Base-by-base conservation (phyloP, 2,113 vertebrate species). In the Oxyruncus cristatus region DNA sequence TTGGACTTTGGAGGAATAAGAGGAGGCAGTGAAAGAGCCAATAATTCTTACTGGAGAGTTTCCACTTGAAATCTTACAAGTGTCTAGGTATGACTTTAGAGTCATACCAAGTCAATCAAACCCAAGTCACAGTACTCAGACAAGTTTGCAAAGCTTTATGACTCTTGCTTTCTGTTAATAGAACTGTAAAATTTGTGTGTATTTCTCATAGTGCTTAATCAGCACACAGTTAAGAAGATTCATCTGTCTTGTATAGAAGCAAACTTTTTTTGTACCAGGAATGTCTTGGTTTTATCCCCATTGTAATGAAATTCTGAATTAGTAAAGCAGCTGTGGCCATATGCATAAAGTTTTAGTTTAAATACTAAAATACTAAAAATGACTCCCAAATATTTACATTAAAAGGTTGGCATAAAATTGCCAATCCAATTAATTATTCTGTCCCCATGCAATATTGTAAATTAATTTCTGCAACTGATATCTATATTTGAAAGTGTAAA, bases 171-270 rank as follows among this genome's bases (percentile, higher is more conserved):
- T 79, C 58, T 58, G 8, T 47, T 72, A 89, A 68, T 0, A 53
- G 20, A 83, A 47, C 5, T 56, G 14, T 7, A 67, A 78, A 67
- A 70, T 20, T 8, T 32, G 0, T 3, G 0, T 4, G 0, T 5
- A 46, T 86, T 74, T 63, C 7, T 78, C 19, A 35, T 15, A n/a
- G 14, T 47, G 14, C 14, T 87, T 52, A 55, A 65, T 55, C 11
- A 67, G 4, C 9, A 58, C 44, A 71, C 7, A 16, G 3, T 61
- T 65, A 55, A 88, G 21, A 79, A 44, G 35, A 72, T 56, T 72
- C 19, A 37, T 30, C 12, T 22, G 44, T 14, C 7, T 79, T 74
- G 4, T 47, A 6, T 41, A 66, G 26, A 33, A 9, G 7, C 4
- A 84, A 44, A 44, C 4, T 3, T 35, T 37, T 61, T 71, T 87